Percentiles rank a stretch among this genome's conserved stretches.
These are phyloP conservation scores for Octomys mimax DNA, from an alignment of 2,797 vertebrate species.

Conservation along the genomic window DNA sequence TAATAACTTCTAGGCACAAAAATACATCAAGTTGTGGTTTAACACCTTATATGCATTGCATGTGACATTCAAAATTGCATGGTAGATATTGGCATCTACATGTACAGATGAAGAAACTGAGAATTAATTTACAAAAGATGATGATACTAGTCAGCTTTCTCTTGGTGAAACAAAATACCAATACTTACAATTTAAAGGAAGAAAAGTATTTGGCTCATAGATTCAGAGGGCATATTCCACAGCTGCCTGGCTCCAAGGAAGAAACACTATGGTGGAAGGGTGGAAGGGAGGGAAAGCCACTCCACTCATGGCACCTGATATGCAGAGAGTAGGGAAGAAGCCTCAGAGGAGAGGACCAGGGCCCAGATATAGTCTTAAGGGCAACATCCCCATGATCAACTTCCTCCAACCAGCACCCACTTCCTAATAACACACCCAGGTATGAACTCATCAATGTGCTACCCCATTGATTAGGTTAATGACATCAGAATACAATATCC, in stretches of 20 bases:
- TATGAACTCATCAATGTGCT: neutral
- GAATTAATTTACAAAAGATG: neutral
- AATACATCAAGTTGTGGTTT: neutral
- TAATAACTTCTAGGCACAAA: slow-evolving; percentile 1
- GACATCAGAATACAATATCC: neutral
- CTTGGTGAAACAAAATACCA: neutral
- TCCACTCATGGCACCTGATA: neutral
- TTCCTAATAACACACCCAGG: neutral
- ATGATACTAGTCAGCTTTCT: neutral
- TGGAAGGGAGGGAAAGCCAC: neutral
- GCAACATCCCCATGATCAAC: neutral
- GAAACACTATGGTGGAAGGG: neutral
- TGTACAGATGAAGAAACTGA: neutral
- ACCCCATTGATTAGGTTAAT: neutral
- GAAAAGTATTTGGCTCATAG: neutral
- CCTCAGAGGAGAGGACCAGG: neutral
- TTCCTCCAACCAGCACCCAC: neutral
- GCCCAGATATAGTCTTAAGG: neutral
- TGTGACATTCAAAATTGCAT: slow-evolving; percentile 8
- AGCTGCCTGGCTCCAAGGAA: neutral
- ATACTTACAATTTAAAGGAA: neutral
- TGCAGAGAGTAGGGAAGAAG: neutral
- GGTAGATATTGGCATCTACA: neutral
- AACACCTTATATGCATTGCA: neutral
- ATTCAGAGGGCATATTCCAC: neutral